Evolutionary conservation across 2,113 vertebrate species (phyloP), one percentile per base, ranked within the genome.

Genomic region (Lonchura striata): DNA sequence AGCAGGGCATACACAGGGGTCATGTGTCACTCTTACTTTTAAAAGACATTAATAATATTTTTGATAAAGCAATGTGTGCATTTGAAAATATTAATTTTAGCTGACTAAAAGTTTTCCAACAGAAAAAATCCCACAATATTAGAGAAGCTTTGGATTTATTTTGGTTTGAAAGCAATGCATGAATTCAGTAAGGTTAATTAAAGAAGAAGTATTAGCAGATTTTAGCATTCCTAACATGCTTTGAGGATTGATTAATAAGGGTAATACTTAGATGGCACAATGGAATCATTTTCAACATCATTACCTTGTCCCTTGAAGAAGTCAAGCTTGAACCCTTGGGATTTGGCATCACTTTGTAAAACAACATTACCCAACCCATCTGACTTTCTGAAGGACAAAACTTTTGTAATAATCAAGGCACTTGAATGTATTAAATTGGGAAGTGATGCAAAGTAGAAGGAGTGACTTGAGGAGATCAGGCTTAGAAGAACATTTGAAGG

Each of bases 251-350:
- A 95, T 94, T 96, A 89, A 92, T 92, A 96, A 92, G 66, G 82
- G 15, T 53, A 92, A 64, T 95, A 84, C 77, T 95, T 95, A 44
- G 61, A 70, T 91, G 72, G 35, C 44, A 93, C 78, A 95, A 63
- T 94, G 61, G 47, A 96, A 94, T 94, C 5, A 92, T 97, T 97
- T 97, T 95, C 88, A 91, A 96, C 83, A 86, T 94, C 95, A 94
- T 97, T 97, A 90, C 75, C 82, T 95, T 93, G 44, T 94, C 47
- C 57, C 78, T 84, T 91, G 70, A 96, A 97, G 64, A 91, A 92
- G 21, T 87, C 66, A 95, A 72, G 33, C 42, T 82, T 56, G 57
- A 96, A 69, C 70, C 46, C 77, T 82, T 3, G 59, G 66, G 92
- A 95, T 75, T 88, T 96, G 87, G 69, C 82, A 94, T 35, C 31